Conservation (phyloP, 2,797 vertebrate genomes). For the Coccyzus lansbergi region DNA sequence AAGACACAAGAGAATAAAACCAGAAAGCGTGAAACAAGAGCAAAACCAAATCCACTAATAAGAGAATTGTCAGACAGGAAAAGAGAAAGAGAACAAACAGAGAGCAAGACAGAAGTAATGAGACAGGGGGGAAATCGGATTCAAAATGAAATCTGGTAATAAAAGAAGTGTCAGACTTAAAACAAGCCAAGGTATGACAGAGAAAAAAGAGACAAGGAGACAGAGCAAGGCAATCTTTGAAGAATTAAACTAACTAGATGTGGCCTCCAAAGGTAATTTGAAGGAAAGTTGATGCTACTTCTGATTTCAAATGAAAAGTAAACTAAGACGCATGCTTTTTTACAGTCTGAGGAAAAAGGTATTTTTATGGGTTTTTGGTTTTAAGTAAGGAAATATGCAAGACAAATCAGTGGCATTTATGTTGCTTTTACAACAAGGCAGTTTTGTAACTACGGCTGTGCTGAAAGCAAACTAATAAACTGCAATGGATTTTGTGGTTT, state of each 20-base stretch:
- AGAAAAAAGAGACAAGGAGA: slow-evolving; percentile 33
- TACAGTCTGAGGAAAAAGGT: background rate
- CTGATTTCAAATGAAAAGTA: slow-evolving; percentile 39
- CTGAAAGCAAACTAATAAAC: background rate
- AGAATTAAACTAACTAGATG: slow-evolving; percentile 56
- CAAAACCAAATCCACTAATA: slow-evolving; percentile 62
- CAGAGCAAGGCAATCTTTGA: slow-evolving; percentile 11
- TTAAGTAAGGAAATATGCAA: background rate
- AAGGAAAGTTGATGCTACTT: slow-evolving; percentile 25
- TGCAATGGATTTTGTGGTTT: background rate
- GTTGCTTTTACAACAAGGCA: background rate
- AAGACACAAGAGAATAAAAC: slow-evolving; percentile 47
- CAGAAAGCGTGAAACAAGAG: slow-evolving; percentile 60
- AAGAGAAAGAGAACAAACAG: slow-evolving; percentile 59
- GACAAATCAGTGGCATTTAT: background rate
- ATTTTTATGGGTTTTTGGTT: background rate
- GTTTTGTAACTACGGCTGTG: background rate
- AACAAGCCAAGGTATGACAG: slow-evolving; percentile 17
- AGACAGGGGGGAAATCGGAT: slow-evolving; percentile 53
- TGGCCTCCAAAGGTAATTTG: slow-evolving; percentile 39
- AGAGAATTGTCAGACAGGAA: slow-evolving; percentile 64
- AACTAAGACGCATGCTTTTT: background rate
- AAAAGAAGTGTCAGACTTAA: slow-evolving; percentile 58
- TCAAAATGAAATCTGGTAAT: slow-evolving; percentile 66
- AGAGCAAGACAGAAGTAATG: slow-evolving; percentile 62